Evolutionary conservation across 2,888 invertebrate species (phyloP), one percentile per base, ranked within the genome.

Genomic region (Abrostola tripartita): DNA sequence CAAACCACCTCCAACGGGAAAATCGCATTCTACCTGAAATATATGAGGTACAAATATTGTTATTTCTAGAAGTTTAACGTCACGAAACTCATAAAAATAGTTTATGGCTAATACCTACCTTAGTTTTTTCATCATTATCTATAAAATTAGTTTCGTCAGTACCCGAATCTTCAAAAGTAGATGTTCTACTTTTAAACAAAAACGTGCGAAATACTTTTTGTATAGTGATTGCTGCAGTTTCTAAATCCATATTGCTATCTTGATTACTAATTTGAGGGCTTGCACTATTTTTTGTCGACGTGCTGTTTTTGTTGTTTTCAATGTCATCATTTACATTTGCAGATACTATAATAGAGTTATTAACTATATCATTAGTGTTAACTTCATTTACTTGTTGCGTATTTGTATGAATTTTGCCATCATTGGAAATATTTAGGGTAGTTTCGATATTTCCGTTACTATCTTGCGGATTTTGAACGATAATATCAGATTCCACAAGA

Each of bases 191-290:
- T 85, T 90, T 92, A 74, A 92, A 92, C 63, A 95, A 89, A 75
- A 95, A 93, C 37, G 90, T 90, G 38, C 95, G 90, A 79, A 95
- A 95, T 57, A 95, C 95, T 85, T 95, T 94, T 84, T 95, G 95
- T 79, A 95, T 95, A n/a, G 95, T 95, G 58, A 95, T 85, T 37
- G 95, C 95, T 37, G 95, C 90, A 68, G 92, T 90, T 90, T 95
- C 90, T 82, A 95, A 83, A 81, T 95, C 88, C 94, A 96, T 87
- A 68, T 78, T 73, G 74, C 80, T 86, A 63, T 71, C 78, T 58
- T 78, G 62, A 62, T 61, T 59, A 12, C 50, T 58, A 24, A 50
- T 64, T 60, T 68, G 72, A 41, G 37, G 53, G 36, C 5, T 36
- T 65, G 71, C 67, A 53, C 10, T 42, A 9, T 56, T 47, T 14